phyloP scores from a whole-genome alignment of 2,888 invertebrate species.

The Brachypalpus laphriformis region DNA sequence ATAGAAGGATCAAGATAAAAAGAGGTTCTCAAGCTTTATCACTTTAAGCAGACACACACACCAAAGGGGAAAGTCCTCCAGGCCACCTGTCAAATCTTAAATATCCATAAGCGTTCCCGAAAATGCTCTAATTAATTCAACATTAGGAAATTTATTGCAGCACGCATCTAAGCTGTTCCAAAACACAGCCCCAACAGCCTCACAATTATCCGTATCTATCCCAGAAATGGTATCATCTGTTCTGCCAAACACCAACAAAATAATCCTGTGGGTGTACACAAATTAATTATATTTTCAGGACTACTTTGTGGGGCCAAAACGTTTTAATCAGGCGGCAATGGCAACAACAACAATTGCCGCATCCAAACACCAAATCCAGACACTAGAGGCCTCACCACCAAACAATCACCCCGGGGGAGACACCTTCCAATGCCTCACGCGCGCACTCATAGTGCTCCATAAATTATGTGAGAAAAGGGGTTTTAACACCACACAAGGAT shows the following conservation, averaged over 20 bases:
- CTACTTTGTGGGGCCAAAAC: slow-evolving; percentile 20
- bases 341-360: slow-evolving; percentile 64
- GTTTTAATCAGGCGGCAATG: slow-evolving; percentile 45
- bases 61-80: background rate
- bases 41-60: background rate
- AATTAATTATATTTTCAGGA: slow-evolving; percentile 62
- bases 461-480: slow-evolving; percentile 40
- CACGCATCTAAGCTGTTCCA: background rate
- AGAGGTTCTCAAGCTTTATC: no score
- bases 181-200: no score
- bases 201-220: background rate
- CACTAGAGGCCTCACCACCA: no score
- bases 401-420: background rate
- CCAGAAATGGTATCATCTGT: background rate
- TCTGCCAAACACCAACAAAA: slow-evolving; percentile 7
- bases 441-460: slow-evolving; percentile 6
- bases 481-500: slow-evolving; percentile 55
- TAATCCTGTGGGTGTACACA: slow-evolving; percentile 26
- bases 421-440: background rate
- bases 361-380: slow-evolving; percentile 36
- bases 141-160: slow-evolving; percentile 18
- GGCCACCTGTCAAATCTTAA: background rate
- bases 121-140: slow-evolving; percentile 18
- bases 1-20: no score
- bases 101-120: background rate